Conservation (phyloP, 1,140 invertebrate genomes). For the Drosophila equinoxialis region DNA sequence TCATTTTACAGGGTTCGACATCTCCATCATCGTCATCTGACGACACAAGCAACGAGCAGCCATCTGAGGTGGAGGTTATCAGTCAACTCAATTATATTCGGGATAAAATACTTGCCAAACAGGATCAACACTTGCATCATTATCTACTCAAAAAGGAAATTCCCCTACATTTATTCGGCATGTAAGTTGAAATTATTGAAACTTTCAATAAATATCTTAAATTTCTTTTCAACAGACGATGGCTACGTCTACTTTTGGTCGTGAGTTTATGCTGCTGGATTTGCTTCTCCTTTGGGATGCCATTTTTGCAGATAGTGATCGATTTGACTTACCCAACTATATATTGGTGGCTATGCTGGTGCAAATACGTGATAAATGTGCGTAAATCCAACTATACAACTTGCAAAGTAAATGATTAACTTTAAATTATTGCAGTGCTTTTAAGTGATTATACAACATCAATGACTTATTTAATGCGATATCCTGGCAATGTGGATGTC, state of each 20-base stretch:
- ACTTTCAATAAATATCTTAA: no score
- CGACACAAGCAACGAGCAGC: conserved; percentile 31
- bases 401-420: not conserved
- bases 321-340: conserved; percentile 89
- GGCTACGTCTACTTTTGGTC: conserved; percentile 90
- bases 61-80: conserved; percentile 86
- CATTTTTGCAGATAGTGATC: conserved; percentile 89
- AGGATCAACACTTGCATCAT: conserved; percentile 87
- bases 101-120: conserved; percentile 87
- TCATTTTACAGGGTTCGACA: conserved; percentile 41
- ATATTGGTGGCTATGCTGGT: conserved; percentile 91
- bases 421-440: conserved; percentile 84
- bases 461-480: conserved; percentile 87
- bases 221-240: conserved; percentile 85
- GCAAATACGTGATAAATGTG: conserved; percentile 87
- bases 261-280: conserved; percentile 90
- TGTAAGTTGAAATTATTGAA: no score
- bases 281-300: conserved; percentile 91
- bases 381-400: conserved; percentile 74
- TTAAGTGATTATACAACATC: conserved; percentile 87
- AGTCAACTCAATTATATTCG: conserved; percentile 88
- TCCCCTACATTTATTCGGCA: conserved; percentile 91
- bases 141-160: conserved; percentile 89
- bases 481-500: conserved; percentile 86
- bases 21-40: not conserved